Evolutionary conservation across 2,113 vertebrate species (phyloP), one percentile per base, ranked within the genome.

Genomic region (Rostratula benghalensis): DNA sequence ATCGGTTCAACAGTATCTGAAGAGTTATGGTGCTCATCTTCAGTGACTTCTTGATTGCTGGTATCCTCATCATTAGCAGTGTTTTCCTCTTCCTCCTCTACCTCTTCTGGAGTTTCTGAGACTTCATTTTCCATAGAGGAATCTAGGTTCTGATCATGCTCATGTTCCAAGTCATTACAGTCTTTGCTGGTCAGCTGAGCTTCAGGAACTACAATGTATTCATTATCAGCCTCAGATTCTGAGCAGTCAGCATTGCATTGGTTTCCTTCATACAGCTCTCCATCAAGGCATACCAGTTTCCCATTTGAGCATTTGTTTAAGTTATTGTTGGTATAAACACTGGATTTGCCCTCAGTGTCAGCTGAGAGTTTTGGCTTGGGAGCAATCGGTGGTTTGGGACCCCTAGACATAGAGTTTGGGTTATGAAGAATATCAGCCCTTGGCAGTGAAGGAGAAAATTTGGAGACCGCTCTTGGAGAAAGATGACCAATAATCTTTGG

Each of bases 381-480:
- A 83, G 99, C 98, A 6, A 99, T 98, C 61, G 98, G 99, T 79
- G 99, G 99, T 95, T 99, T 99, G 8, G 98, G 98, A 63, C 98
- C 98, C 97, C 98, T 98, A 50, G 98, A 96, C 97, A 97, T 95
- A 88, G 97, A 97, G 95, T 97, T 97, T 0, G 95, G 86, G 69
- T 95, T 97, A 59, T 97, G 97, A 78, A 96, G 94, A 93, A 87
- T 77, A 33, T 97, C 98, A 48, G 98, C 97, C 83, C 97, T 98
- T 95, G 98, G 97, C 97, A 98, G 98, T 37, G 98, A 99, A 46
- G 99, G 98, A 88, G 98, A 98, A 94, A 98, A 98, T 97, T 97
- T 99, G 95, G 97, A 96, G 69, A 85, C 43, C 10, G 95, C 59
- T 91, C 90, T 84, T 30, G 99, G 98, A 56, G 98, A 97, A 90